Percentiles rank a stretch among this genome's conserved stretches.
These are phyloP conservation scores for Columba janthina DNA, from an alignment of 2,113 vertebrate genomes.

Conservation along the genomic window DNA sequence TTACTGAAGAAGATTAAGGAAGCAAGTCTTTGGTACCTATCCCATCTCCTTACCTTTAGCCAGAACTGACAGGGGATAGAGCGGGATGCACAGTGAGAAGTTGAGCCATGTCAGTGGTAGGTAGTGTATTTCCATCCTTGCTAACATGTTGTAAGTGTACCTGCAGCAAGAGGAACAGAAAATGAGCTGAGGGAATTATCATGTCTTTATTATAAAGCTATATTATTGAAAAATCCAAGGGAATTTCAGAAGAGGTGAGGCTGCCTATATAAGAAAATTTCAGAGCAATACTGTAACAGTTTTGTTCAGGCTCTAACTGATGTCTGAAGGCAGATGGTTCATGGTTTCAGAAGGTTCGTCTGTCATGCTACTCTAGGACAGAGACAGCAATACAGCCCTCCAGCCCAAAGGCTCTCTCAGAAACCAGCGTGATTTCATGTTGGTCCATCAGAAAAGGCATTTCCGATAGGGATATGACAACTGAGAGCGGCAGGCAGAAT, in stretches of 20 bases:
- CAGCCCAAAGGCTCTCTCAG: neutral
- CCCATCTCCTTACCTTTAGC: conserved; percentile 82
- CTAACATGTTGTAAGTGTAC: conserved; percentile 83
- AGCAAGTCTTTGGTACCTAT: neutral
- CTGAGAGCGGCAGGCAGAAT: neutral
- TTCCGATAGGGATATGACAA: neutral
- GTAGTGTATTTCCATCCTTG: conserved; percentile 78
- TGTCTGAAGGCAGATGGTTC: neutral
- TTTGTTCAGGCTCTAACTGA: neutral
- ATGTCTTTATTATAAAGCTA: neutral
- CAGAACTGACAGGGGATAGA: conserved; percentile 84
- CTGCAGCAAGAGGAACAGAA: conserved; percentile 51
- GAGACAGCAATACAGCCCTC: neutral
- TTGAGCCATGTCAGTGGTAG: conserved; percentile 82
- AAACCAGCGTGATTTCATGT: neutral
- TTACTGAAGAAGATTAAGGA: neutral
- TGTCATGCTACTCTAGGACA: neutral
- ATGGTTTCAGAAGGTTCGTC: neutral
- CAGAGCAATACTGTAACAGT: neutral
- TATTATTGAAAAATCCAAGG: neutral
- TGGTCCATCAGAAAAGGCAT: neutral
- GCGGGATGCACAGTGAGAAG: conserved; percentile 84
- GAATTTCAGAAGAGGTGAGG: neutral
- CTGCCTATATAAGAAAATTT: neutral
- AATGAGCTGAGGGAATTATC: neutral